Evolutionary conservation across 2,888 invertebrate genomes (phyloP).

Genomic region (Hypena proboscidalis): DNA sequence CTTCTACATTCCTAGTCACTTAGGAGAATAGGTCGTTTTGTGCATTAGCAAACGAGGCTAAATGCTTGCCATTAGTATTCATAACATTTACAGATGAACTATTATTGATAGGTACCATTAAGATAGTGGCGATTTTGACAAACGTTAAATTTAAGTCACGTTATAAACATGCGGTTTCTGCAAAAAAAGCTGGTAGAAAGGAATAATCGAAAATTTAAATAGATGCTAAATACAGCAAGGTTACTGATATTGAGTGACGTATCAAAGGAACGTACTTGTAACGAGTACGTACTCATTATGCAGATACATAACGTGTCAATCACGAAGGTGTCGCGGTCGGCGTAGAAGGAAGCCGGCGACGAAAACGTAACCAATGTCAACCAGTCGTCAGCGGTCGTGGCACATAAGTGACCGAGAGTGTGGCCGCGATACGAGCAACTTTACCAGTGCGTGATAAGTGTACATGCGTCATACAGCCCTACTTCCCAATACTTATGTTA

Average conservation of each 20-base stretch:
- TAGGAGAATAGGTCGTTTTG: slow-evolving; percentile 37
- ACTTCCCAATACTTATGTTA: slow-evolving; percentile 46
- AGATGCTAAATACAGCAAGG: slow-evolving; percentile 46
- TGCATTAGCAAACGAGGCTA: slow-evolving; percentile 48
- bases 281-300: slow-evolving; percentile 36
- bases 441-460: slow-evolving; percentile 48
- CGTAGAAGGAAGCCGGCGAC: slow-evolving; percentile 63
- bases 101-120: slow-evolving; percentile 13
- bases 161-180: slow-evolving; percentile 7
- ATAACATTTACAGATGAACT: slow-evolving; percentile 24
- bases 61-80: slow-evolving; percentile 44
- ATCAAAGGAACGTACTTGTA: slow-evolving; percentile 41
- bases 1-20: slow-evolving; percentile 37
- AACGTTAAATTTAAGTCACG: too few species aligned
- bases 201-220: slow-evolving; percentile 45
- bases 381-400: slow-evolving; percentile 50
- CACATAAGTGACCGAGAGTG: slow-evolving; percentile 58
- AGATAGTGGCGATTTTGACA: too few species aligned
- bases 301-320: slow-evolving; percentile 57
- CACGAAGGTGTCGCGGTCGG: slow-evolving; percentile 51
- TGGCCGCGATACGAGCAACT: slow-evolving; percentile 51
- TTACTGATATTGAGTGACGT: slow-evolving; percentile 37
- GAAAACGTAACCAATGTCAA: slow-evolving; percentile 69
- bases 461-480: slow-evolving; percentile 44
- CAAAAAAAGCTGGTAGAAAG: slow-evolving; percentile 17